Evolutionary conservation across 2,797 vertebrate genomes (phyloP).

Genomic region (Channa striata): DNA sequence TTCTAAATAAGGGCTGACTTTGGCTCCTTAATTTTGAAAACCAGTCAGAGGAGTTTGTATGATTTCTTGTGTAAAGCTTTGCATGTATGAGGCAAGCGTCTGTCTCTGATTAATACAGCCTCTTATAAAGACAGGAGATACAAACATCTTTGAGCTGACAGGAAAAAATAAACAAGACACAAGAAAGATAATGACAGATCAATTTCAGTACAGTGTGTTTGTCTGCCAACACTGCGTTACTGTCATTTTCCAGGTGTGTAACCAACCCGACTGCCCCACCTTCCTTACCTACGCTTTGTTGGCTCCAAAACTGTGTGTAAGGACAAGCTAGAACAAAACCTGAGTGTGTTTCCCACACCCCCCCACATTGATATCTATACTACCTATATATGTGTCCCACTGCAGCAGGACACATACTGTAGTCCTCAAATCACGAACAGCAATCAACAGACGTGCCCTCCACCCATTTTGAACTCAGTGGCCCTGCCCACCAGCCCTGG

Average conservation of each 20-base stretch:
- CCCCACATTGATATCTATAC: constrained; percentile 40
- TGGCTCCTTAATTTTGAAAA: background rate
- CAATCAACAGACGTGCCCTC: constrained; percentile 33
- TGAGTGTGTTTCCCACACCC: constrained; percentile 63
- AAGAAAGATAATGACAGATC: constrained; percentile 9
- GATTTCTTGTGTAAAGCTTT: constrained; percentile 20
- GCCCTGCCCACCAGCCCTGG: constrained; percentile 13
- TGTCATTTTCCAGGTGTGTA: constrained; percentile 52
- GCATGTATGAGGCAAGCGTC: constrained; percentile 7
- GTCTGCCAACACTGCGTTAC: constrained; percentile 13
- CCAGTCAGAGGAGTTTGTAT: constrained; percentile 7
- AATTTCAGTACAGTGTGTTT: background rate
- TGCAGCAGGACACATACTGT: constrained; percentile 7
- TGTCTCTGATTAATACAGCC: constrained; percentile 32
- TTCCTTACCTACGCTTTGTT: constrained; percentile 32
- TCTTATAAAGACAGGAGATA: constrained; percentile 4
- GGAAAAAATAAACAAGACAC: constrained; percentile 2
- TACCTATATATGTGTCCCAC: constrained; percentile 40
- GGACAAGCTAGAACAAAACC: constrained; percentile 71
- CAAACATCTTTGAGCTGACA: constrained; percentile 3
- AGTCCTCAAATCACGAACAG: constrained; percentile 36
- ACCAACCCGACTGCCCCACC: constrained; percentile 30
- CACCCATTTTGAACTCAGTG: constrained; percentile 32
- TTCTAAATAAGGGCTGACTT: constrained; percentile 6
- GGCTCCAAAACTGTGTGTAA: constrained; percentile 24